Evolutionary conservation across 2,797 vertebrate genomes (phyloP), one percentile per base, ranked within the genome.

Genomic region (Gymnoscopelus braueri): DNA sequence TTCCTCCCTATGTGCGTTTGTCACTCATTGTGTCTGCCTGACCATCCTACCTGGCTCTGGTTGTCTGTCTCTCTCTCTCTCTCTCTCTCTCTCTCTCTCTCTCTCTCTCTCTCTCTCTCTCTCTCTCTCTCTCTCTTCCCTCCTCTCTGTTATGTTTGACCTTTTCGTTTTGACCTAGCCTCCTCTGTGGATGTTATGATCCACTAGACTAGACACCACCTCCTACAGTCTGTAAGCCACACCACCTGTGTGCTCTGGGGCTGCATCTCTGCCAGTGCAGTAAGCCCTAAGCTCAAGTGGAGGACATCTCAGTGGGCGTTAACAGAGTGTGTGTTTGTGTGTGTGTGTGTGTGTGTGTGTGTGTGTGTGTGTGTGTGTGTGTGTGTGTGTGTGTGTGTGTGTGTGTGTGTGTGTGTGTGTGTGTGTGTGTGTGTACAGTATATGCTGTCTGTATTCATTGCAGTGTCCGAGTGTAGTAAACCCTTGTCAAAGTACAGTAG

Each of bases 61-160:
- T 75, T 79, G 67, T 57, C 63, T 58, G 71, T 67, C 75, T 81
- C 11, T 13, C 75, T 77, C 77, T 75, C 78, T 84, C 66, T 65
- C 66, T 62, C 69, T 78, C 70, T 82, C 79, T 77, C 65, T 86
- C 77, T 83, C 65, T 63, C 81, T 83, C 87, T 89, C 67, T 72
- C 78, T 83, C 67, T 85, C 74, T 65, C 69, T 72, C 81, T 82
- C 70, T 75, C 72, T 87, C 77, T 47, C 69, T 53, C 35, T 35
- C 50, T 14, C 26, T 23, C n/a, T 69, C 52, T 5, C 57, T 69
- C 35, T 62, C 69, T 69, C 65, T 73, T 69, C 73, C 66, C 58
- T 61, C 47, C 54, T 44, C 57, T 74, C 65, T 64, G 54, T 51
- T 74, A 39, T 63, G 44, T 66, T 72, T 79, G 47, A 63, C 69